These are phyloP conservation scores for Ceraclea dissimilis DNA, from an alignment of 2,888 invertebrate species.

Conservation along the genomic window DNA sequence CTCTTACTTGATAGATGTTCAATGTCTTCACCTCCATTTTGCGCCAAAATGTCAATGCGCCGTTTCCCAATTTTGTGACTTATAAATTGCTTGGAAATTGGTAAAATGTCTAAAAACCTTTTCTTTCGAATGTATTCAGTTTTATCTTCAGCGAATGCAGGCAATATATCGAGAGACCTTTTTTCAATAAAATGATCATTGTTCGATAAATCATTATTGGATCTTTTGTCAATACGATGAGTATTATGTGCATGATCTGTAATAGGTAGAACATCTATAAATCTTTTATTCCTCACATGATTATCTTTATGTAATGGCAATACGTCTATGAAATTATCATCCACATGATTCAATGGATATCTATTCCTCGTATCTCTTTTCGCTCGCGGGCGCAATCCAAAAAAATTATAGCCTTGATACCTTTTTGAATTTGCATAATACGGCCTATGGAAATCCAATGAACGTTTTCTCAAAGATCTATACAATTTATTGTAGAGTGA, in stretches of 20 bases:
- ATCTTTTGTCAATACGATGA: not conserved
- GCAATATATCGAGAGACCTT: not conserved
- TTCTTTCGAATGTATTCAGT: not conserved
- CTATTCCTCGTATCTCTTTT: slow-evolving; percentile 19
- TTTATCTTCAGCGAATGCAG: not conserved
- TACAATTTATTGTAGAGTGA: not conserved
- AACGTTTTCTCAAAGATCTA: slow-evolving; percentile 10
- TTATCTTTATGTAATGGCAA: not conserved
- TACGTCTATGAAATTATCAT: not conserved
- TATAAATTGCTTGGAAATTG: not conserved
- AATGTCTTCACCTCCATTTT: not conserved
- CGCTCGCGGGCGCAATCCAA: slow-evolving; percentile 21
- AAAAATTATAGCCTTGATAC: slow-evolving; percentile 18
- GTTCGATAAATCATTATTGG: not conserved
- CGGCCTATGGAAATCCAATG: slow-evolving; percentile 1
- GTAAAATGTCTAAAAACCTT: not conserved
- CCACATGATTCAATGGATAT: too few relatives aligned
- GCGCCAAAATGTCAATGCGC: not conserved
- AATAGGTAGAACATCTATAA: not conserved
- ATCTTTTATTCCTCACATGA: not conserved
- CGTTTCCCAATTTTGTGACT: not conserved
- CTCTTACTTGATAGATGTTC: not conserved
- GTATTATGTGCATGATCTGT: not conserved
- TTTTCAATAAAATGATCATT: not conserved
- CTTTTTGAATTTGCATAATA: slow-evolving; percentile 7